A percentile compares a stretch with the other conserved stretches of the same genome.
Conservation (phyloP, 1,140 invertebrate species). For the Drosophila seguyi region DNA sequence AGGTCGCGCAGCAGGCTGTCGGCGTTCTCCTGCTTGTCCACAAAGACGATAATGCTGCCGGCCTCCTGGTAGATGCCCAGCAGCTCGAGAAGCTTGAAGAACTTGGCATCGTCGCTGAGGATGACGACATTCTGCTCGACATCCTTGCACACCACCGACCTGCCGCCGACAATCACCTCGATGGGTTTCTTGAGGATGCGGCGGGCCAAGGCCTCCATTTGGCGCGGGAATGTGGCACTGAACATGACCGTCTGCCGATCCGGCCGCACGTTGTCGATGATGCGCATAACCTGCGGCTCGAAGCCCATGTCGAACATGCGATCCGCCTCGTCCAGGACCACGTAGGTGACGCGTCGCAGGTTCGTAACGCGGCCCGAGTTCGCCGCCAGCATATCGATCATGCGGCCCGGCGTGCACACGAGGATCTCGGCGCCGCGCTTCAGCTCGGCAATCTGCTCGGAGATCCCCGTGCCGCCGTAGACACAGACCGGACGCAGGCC, state of each 20-base stretch:
- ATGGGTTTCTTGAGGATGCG: conserved; percentile 97
- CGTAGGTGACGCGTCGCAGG: conserved; percentile 96
- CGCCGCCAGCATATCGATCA: conserved; percentile 99
- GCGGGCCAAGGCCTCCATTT: conserved; percentile 99
- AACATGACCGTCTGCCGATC: conserved; percentile 99
- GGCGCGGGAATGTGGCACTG: conserved; percentile 98
- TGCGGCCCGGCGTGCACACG: conserved; percentile 99
- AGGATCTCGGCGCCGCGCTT: conserved; percentile 99
- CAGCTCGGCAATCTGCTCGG: conserved; percentile 96
- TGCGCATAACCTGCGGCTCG: conserved; percentile 99
- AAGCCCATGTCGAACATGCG: conserved; percentile 99
- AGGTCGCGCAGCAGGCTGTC: conserved; percentile 97
- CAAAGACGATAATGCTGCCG: conserved; percentile 98
- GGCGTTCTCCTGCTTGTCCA: conserved; percentile 99
- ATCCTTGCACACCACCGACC: conserved; percentile 99
- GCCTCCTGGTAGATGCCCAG: conserved; percentile 97
- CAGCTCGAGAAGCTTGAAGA: conserved; percentile 98
- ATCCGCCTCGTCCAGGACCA: conserved; percentile 99
- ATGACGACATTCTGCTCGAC: conserved; percentile 98
- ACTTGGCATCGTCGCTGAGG: conserved; percentile 98
- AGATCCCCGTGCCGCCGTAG: conserved; percentile 96
- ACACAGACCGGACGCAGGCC: conserved; percentile 96
- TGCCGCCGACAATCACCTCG: conserved; percentile 99
- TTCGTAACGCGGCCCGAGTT: conserved; percentile 99
- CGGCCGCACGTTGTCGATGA: conserved; percentile 98